Percentiles rank a stretch among this genome's conserved stretches.
phyloP scores from a whole-genome alignment of 2,113 vertebrate species.

The Austrofundulus limnaeus region DNA sequence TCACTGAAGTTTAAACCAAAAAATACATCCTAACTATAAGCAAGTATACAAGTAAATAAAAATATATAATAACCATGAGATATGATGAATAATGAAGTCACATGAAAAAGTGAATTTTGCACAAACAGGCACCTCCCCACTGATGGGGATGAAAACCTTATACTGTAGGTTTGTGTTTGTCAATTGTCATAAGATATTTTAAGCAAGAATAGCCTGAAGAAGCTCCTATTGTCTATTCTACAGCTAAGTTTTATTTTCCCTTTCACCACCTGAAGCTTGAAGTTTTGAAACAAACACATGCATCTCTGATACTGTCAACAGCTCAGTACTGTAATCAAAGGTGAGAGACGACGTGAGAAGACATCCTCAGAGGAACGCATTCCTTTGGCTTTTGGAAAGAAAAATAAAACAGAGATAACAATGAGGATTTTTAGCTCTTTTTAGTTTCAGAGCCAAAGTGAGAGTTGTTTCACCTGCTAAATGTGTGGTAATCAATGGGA shows the following conservation, averaged over 20 bases:
- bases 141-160: constrained; percentile 16
- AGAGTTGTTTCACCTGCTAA: no score
- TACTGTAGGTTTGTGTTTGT: constrained; percentile 13
- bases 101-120: no score
- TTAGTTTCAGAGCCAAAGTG: no score
- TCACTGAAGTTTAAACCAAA: constrained; percentile 15
- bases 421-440: constrained; percentile 1
- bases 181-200: constrained; percentile 40
- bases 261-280: constrained; percentile 26
- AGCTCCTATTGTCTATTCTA: background rate
- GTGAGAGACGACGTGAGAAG: constrained; percentile 6
- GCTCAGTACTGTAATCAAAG: constrained; percentile 8
- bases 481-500: no score
- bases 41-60: constrained; percentile 18
- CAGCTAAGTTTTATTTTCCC: constrained; percentile 8
- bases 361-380: constrained; percentile 9
- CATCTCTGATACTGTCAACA: constrained; percentile 26
- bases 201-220: constrained; percentile 1
- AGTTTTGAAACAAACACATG: constrained; percentile 25
- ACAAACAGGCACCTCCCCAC: constrained; percentile 13
- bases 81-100: constrained; percentile 47
- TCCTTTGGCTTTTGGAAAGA: constrained; percentile 7
- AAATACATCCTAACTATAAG: constrained; percentile 26
- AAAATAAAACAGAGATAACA: constrained; percentile 4
- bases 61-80: constrained; percentile 50